Evolutionary conservation across 2,797 vertebrate species (phyloP).

Genomic region (Pitangus sulphuratus): DNA sequence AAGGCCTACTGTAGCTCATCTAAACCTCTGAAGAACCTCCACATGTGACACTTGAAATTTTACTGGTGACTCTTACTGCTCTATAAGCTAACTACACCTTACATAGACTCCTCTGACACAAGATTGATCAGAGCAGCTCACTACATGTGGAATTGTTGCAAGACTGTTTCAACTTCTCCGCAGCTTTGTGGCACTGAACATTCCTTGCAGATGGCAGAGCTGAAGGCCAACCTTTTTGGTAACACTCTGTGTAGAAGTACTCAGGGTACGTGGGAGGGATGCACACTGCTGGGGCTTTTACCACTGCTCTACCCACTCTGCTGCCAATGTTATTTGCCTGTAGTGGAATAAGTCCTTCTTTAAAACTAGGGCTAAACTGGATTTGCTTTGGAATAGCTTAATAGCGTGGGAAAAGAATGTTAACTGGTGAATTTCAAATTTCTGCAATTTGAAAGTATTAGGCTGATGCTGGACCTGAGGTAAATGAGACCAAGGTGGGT

Average conservation of each 20-base stretch:
- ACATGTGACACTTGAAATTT: neutral
- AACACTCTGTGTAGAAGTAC: neutral
- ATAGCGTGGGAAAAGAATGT: neutral
- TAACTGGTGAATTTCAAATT: neutral
- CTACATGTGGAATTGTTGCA: neutral
- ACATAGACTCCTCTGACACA: neutral
- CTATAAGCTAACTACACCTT: neutral
- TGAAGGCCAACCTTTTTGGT: neutral
- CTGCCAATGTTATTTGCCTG: neutral
- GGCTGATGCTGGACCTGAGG: neutral
- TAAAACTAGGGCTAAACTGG: neutral
- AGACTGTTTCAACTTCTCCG: neutral
- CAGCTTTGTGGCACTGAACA: neutral
- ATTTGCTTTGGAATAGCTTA: neutral
- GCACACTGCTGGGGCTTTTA: neutral
- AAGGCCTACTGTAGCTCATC: neutral
- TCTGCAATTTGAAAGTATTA: neutral
- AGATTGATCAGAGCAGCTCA: neutral
- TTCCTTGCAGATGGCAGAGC: neutral
- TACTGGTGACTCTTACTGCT: neutral
- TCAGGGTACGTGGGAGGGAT: neutral
- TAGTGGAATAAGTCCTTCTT: neutral
- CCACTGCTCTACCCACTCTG: neutral
- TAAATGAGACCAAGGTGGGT: neutral
- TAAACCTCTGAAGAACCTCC: neutral